These are phyloP conservation scores for Aplodontia rufa DNA, from an alignment of 2,113 vertebrate species.

Conservation along the genomic window DNA sequence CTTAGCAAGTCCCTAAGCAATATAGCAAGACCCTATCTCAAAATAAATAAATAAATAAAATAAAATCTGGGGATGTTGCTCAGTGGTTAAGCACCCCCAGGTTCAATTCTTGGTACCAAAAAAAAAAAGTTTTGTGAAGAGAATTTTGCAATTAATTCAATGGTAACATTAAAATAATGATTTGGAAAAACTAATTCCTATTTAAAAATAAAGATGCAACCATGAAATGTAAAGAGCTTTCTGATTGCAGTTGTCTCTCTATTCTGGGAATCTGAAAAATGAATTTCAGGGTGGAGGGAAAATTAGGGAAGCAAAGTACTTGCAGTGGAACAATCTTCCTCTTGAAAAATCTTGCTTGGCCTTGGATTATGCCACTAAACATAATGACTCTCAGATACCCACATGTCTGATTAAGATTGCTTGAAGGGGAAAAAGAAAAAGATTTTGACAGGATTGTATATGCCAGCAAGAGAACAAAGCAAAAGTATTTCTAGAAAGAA, in stretches of 20 bases:
- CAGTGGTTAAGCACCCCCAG: no score
- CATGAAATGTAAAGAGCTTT: not conserved
- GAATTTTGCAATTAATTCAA: conserved; percentile 31
- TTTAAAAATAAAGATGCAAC: not conserved
- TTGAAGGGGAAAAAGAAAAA: not conserved
- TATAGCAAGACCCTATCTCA: no score
- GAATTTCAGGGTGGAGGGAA: not conserved
- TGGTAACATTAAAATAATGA: not conserved
- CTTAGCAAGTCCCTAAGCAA: no score
- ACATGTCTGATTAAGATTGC: not conserved
- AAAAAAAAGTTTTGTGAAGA: not conserved
- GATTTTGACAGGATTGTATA: not conserved
- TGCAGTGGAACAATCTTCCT: not conserved
- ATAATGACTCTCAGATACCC: not conserved
- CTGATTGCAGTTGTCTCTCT: not conserved
- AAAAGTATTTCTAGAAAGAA: not conserved
- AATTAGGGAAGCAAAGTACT: not conserved
- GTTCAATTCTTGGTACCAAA: no score
- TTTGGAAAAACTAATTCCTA: not conserved
- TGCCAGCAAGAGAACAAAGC: not conserved
- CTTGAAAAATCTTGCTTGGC: not conserved
- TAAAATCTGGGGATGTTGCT: no score
- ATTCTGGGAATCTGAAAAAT: not conserved
- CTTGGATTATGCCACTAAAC: conserved; percentile 21
- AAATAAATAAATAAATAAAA: no score